Base-by-base conservation (phyloP, 2,797 vertebrate species). In the Rhadinocentrus ornatus region DNA sequence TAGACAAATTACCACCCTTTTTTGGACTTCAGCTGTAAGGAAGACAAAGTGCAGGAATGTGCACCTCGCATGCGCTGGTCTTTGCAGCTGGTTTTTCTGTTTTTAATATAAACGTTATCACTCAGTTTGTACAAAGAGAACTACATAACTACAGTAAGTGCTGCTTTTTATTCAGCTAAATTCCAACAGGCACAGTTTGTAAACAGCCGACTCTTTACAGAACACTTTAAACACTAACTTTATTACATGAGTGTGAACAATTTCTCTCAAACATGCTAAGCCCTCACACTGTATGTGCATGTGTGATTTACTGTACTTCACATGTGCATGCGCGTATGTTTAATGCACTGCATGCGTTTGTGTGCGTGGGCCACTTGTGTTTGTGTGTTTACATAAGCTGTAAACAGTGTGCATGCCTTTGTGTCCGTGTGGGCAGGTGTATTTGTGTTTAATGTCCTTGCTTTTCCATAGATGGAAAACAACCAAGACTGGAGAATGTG, bases 391-490 rank as follows among this genome's bases (percentile, higher is more conserved):
- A 26, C 20, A 75, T 20, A 5, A 13, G 24, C 41, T 56, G 58
- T 68, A 55, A 66, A 44, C 6, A 26, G 29, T 13, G n/a, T 52
- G 63, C 16, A 29, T 48, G 27, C 55, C 53, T 64, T 9, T 62
- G n/a, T 31, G 52, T 48, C 70, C 46, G 44, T 44, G 63, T 48
- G 31, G 60, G 66, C 63, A 80, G 67, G 77, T 67, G 69, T 76
- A 57, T 81, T 84, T 83, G 67, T 76, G 79, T 65, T 66, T 66
- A 41, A 62, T 2, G 48, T 69, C 61, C 48, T 72, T 64, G 75
- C 16, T 11, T 67, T 79, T 79, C 69, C 68, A 57, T 80, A 77
- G 39, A 89, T 85, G 85, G 87, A 84, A 78, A 88, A 80, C 73
- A 82, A 68, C 15, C 3, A 72, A 70, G 67, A 50, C 56, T 60